These are phyloP conservation scores for Apodemia zela DNA, from an alignment of 2,888 invertebrate species.

Conservation along the genomic window DNA sequence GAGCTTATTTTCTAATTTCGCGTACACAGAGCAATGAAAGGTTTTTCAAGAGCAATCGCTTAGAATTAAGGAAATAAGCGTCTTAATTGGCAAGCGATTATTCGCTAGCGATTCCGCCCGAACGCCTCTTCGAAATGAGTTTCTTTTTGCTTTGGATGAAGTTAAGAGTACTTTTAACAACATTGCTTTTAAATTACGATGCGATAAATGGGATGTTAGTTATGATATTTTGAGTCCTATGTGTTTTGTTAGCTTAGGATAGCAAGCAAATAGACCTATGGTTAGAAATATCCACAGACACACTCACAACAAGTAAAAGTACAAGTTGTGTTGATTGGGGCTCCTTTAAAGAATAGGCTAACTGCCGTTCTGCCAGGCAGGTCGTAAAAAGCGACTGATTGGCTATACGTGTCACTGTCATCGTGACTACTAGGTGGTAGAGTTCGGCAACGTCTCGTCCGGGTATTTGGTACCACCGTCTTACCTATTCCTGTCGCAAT, in stretches of 20 bases:
- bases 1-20: conserved; percentile 20
- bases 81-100: conserved; percentile 71
- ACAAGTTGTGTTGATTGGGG: no score
- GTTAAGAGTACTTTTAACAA: conserved; percentile 10
- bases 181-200: background rate
- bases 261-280: no score
- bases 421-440: no score
- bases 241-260: background rate
- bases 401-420: no score
- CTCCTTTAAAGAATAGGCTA: no score
- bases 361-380: no score
- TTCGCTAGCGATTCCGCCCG: conserved; percentile 46
- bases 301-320: no score
- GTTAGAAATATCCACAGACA: no score
- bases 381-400: no score
- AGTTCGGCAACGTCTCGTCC: no score
- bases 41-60: conserved; percentile 62
- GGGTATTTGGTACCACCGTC: no score
- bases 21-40: conserved; percentile 40
- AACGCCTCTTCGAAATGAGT: conserved; percentile 42
- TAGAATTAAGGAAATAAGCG: conserved; percentile 76
- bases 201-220: background rate
- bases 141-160: conserved; percentile 28
- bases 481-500: no score
- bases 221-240: background rate